Conservation (phyloP, 2,888 invertebrate species). For the Tuta absoluta region DNA sequence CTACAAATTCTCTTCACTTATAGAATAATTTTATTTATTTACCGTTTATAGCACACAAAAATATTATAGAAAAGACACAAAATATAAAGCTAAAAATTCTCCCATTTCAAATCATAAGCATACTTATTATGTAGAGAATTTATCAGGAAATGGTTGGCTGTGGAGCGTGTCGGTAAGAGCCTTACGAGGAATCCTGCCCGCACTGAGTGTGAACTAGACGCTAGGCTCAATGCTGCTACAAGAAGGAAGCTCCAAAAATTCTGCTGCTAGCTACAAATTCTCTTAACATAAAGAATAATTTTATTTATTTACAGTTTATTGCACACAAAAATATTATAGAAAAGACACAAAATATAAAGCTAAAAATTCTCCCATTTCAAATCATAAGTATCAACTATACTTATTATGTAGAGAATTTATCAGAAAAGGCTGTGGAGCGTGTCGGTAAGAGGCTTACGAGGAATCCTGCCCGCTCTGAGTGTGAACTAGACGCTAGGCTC, state of each 20-base stretch:
- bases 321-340: too few relatives aligned
- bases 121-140: neutral
- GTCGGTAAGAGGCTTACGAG: slow-evolving; percentile 12
- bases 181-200: slow-evolving; percentile 1
- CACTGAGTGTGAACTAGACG: neutral
- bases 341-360: too few relatives aligned
- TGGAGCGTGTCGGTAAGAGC: slow-evolving; percentile 2
- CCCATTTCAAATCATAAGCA: slow-evolving; percentile 9
- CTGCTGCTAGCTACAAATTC: too few relatives aligned
- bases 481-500: neutral
- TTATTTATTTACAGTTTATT: too few relatives aligned
- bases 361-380: slow-evolving; percentile 6
- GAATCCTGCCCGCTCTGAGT: neutral
- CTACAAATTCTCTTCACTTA: too few relatives aligned
- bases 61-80: too few relatives aligned
- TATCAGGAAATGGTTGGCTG: neutral
- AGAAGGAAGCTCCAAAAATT: neutral
- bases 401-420: neutral
- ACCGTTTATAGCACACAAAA: too few relatives aligned
- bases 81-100: too few relatives aligned
- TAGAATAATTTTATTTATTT: too few relatives aligned
- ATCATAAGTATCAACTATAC: slow-evolving; percentile 9
- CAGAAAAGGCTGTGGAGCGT: neutral
- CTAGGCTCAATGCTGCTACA: neutral
- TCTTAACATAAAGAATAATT: too few relatives aligned